A percentile compares a stretch with the other conserved stretches of the same genome.
Conservation (phyloP, 2,113 vertebrate species). For the Podiceps cristatus region DNA sequence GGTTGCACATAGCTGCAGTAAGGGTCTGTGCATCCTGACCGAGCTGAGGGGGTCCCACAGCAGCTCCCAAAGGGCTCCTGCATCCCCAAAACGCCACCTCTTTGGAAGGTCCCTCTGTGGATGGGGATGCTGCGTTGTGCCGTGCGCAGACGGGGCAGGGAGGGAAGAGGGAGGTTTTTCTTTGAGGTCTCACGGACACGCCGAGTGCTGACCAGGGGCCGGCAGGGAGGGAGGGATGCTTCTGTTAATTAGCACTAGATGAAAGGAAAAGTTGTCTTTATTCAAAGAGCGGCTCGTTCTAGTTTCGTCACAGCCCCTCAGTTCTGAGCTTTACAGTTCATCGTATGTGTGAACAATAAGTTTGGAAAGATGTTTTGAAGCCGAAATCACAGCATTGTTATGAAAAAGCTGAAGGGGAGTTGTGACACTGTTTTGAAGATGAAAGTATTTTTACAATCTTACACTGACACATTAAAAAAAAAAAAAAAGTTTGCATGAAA, state of each 20-base stretch:
- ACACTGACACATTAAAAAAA: slow-evolving; percentile 27
- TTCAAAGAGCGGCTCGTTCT: slow-evolving; percentile 50
- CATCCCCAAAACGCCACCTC: rapidly evolving
- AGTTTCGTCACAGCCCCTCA: slow-evolving; percentile 26
- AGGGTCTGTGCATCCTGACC: rapidly evolving
- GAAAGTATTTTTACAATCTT: slow-evolving; percentile 49
- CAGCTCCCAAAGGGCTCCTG: neutral
- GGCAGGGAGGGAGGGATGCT: neutral
- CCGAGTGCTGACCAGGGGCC: neutral
- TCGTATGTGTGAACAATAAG: slow-evolving; percentile 35
- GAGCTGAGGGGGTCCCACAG: neutral
- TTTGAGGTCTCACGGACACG: neutral
- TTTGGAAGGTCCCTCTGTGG: neutral
- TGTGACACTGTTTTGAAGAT: slow-evolving; percentile 60
- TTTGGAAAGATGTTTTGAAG: slow-evolving; percentile 57
- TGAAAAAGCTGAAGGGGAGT: slow-evolving; percentile 65
- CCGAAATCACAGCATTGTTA: slow-evolving; percentile 47
- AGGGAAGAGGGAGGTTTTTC: neutral
- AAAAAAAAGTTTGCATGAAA: neutral
- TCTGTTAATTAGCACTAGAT: slow-evolving; percentile 64
- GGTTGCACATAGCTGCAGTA: neutral
- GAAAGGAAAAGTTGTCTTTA: slow-evolving; percentile 53
- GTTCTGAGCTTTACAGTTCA: slow-evolving; percentile 43
- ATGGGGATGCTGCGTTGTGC: neutral
- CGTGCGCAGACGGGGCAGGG: rapidly evolving